A percentile compares a stretch with the other conserved stretches of the same genome.
Conservation (phyloP, 2,888 invertebrate genomes). For the Enchytraeus crypticus region DNA sequence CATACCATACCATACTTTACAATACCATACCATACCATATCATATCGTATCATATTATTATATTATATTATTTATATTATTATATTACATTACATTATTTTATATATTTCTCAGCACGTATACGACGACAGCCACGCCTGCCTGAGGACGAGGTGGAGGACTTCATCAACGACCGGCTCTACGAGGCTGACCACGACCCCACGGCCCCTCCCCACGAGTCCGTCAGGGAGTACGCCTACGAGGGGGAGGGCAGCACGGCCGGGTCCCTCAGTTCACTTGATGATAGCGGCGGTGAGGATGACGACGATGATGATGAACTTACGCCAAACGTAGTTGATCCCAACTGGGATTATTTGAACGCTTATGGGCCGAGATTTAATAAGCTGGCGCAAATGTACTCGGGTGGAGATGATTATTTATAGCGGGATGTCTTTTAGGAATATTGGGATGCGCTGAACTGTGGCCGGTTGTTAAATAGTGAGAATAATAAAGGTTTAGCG, state of each 20-base stretch:
- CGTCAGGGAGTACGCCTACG: conserved; percentile 94
- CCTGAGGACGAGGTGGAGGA: conserved; percentile 61
- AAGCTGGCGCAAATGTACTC: conserved; percentile 95
- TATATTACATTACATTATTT: no score
- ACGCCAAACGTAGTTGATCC: no score
- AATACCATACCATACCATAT: no score
- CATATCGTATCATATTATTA: no score
- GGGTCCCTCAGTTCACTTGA: conserved; percentile 91
- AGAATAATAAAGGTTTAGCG: no score
- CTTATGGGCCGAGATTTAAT: conserved; percentile 94
- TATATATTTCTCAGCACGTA: no score
- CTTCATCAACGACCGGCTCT: conserved; percentile 91
- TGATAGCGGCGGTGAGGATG: conserved; percentile 65
- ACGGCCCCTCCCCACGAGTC: conserved; percentile 97
- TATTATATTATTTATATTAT: no score
- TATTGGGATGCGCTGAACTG: no score
- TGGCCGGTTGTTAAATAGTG: no score
- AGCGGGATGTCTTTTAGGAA: no score
- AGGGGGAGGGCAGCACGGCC: conserved; percentile 77
- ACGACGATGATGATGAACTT: no score
- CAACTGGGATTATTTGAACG: conserved; percentile 90
- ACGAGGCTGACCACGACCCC: conserved; percentile 89
- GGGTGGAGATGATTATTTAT: conserved; percentile 37
- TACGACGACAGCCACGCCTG: conserved; percentile 8
- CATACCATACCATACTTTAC: no score